phyloP scores from a whole-genome alignment of 2,113 vertebrate species.

The Microcebus griseorufus region DNA sequence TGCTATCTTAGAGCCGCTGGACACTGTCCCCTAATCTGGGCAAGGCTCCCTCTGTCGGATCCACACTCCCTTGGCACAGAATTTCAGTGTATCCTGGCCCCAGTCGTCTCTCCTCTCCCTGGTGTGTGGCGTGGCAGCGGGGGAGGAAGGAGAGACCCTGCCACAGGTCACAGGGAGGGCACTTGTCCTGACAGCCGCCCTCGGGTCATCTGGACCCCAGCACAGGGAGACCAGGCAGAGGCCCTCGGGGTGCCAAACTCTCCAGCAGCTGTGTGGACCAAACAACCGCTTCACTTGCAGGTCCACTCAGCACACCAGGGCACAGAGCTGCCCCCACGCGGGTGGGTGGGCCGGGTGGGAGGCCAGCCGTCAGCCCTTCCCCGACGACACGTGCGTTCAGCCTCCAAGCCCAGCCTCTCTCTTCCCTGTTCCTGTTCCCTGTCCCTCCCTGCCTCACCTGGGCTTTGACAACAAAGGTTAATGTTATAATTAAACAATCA shows the following conservation, averaged over 20 bases:
- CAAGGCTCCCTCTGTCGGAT: not conserved
- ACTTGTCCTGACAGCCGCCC: not conserved
- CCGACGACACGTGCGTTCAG: accelerated
- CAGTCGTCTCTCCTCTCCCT: not conserved
- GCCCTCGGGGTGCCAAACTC: not conserved
- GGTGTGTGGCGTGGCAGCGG: not conserved
- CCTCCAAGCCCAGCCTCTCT: not conserved
- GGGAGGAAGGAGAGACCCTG: not conserved
- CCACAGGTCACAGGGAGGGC: too few species aligned
- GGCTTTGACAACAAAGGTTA: conserved; percentile 80
- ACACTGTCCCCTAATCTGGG: not conserved
- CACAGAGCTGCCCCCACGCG: accelerated
- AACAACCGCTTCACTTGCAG: not conserved
- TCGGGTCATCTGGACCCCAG: not conserved
- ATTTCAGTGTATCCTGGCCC: not conserved
- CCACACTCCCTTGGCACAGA: too few species aligned
- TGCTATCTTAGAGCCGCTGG: not conserved
- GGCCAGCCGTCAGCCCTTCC: not conserved
- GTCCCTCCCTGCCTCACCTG: conserved; percentile 69
- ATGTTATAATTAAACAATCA: conserved; percentile 85
- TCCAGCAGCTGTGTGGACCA: not conserved
- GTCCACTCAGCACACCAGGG: accelerated
- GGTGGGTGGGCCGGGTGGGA: not conserved
- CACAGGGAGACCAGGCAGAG: not conserved
- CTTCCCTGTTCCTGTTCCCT: conserved; percentile 9